Evolutionary conservation across 2,888 invertebrate species (phyloP).

Genomic region (Caenorhabditis imperialis): DNA sequence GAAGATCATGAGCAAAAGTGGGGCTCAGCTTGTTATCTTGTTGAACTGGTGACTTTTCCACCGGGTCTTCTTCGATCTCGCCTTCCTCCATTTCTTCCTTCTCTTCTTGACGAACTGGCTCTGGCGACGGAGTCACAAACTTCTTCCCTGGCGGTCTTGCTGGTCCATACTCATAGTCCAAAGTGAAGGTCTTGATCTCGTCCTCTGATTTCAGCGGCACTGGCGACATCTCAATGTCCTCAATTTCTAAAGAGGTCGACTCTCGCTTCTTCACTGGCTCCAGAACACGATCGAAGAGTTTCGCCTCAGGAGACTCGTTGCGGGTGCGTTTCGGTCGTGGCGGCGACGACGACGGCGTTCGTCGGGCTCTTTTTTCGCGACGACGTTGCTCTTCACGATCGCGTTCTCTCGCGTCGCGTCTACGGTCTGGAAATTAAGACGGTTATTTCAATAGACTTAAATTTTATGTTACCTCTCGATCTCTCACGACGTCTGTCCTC

Average conservation of each 20-base stretch:
- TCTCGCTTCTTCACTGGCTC: background rate
- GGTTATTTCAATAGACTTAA: too few species aligned
- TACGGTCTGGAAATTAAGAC: too few species aligned
- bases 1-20: background rate
- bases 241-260: background rate
- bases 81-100: too few species aligned
- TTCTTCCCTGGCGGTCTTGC: background rate
- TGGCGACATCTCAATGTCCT: conserved; percentile 23
- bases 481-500: too few species aligned
- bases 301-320: background rate
- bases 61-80: too few species aligned
- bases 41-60: too few species aligned
- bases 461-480: too few species aligned
- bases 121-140: too few species aligned
- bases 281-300: conserved; percentile 12
- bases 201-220: conserved; percentile 1
- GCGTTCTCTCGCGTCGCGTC: too few species aligned
- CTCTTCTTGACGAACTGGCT: background rate
- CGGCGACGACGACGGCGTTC: background rate
- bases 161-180: conserved; percentile 8
- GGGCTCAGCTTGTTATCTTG: too few species aligned
- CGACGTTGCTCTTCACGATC: too few species aligned
- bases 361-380: background rate
- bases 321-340: too few species aligned
- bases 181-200: conserved; percentile 6